Conservation (phyloP, 1,140 invertebrate species). For the Aphelinus atriplicis region DNA sequence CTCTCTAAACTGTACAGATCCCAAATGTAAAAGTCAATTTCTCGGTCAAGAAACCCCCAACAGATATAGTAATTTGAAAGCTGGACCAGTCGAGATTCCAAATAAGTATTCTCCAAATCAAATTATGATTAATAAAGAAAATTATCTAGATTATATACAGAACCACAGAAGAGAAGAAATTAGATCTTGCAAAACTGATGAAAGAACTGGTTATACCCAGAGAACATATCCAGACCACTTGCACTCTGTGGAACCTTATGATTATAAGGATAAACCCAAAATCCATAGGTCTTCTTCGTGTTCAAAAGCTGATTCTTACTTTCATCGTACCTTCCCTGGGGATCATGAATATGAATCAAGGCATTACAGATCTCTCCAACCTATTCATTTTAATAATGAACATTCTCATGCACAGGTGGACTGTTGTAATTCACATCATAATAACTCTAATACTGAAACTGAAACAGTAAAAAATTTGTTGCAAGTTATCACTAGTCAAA, state of each 20-base stretch:
- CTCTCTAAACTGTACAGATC: slow-evolving; percentile 5
- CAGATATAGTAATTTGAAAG: not conserved
- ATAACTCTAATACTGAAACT: slow-evolving; percentile 48
- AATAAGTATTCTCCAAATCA: slow-evolving; percentile 25
- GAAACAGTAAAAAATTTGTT: slow-evolving; percentile 56
- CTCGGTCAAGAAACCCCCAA: slow-evolving; percentile 1
- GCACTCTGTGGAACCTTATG: not conserved
- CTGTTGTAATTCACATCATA: slow-evolving; percentile 30
- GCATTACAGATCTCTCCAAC: slow-evolving; percentile 25
- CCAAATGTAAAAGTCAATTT: slow-evolving; percentile 12
- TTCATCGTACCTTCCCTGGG: not conserved
- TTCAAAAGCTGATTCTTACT: slow-evolving; percentile 20
- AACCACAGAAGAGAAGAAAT: too few relatives aligned
- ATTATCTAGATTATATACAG: not conserved
- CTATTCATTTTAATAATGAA: slow-evolving; percentile 24
- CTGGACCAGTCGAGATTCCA: not conserved
- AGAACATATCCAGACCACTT: not conserved
- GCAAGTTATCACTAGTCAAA: slow-evolving; percentile 56
- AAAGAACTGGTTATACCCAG: not conserved
- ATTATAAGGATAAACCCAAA: not conserved
- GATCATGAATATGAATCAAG: slow-evolving; percentile 10
- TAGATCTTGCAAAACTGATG: slow-evolving; percentile 15
- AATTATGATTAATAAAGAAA: slow-evolving; percentile 3
- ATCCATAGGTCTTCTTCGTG: slow-evolving; percentile 25
- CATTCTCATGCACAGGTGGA: slow-evolving; percentile 35